These are phyloP conservation scores for Glossosoma conforme DNA, from an alignment of 1,140 invertebrate genomes.

Conservation along the genomic window DNA sequence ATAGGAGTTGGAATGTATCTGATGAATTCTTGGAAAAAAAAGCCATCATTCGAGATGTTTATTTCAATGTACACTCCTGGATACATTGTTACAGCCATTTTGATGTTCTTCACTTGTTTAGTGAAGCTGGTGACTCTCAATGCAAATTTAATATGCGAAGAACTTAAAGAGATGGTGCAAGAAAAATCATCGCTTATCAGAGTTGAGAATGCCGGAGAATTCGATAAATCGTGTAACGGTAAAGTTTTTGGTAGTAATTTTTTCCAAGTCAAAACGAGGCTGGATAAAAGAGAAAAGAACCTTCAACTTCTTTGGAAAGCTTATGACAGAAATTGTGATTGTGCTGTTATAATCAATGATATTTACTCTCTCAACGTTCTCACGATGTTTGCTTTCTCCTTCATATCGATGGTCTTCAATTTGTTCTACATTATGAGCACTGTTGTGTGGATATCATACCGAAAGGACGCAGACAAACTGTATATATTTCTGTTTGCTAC, in stretches of 20 bases:
- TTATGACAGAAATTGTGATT: slow-evolving; percentile 10
- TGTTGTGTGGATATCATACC: neutral
- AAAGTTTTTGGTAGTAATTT: neutral
- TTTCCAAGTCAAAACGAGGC: neutral
- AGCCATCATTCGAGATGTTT: neutral
- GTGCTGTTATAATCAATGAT: neutral
- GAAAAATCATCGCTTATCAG: neutral
- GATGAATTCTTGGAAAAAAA: neutral
- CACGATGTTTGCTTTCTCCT: neutral
- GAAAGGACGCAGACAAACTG: neutral
- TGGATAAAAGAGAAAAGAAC: neutral
- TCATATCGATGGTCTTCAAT: slow-evolving; percentile 6
- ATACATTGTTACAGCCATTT: neutral
- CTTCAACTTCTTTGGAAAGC: neutral
- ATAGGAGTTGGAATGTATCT: neutral
- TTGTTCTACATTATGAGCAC: slow-evolving; percentile 2
- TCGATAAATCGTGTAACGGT: neutral
- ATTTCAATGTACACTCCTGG: neutral
- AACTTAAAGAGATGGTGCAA: neutral
- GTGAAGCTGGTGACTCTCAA: neutral
- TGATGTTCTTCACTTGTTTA: neutral
- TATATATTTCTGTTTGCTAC: neutral
- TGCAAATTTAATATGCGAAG: neutral
- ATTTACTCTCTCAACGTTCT: neutral
- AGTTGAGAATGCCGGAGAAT: neutral